Evolutionary conservation across 2,113 vertebrate genomes (phyloP).

Genomic region (Delphinus delphis): DNA sequence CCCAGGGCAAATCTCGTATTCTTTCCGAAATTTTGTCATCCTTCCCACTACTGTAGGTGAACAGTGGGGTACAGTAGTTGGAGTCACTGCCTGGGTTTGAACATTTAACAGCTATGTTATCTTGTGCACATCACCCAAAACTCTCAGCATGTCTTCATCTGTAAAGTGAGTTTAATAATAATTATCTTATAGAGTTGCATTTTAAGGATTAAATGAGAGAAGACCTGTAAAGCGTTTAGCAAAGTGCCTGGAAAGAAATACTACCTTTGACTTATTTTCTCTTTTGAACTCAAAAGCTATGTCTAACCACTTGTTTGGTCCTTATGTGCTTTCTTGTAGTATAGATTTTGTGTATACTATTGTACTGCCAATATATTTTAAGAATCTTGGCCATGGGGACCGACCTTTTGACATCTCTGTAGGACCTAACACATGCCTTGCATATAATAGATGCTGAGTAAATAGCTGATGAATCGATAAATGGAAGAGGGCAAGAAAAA

Average conservation of each 20-base stretch:
- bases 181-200: not conserved
- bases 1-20: not conserved
- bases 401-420: not conserved
- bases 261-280: not conserved
- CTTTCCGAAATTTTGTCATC: not conserved
- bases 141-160: not conserved
- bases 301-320: not conserved
- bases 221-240: not conserved
- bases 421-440: not conserved
- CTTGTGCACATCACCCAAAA: not conserved
- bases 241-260: not conserved
- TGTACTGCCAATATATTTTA: not conserved
- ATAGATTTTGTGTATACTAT: not conserved
- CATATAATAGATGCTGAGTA: not conserved
- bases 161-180: not conserved
- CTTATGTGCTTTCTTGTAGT: not conserved
- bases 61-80: fast-evolving
- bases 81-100: not conserved
- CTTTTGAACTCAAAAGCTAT: not conserved
- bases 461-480: not conserved
- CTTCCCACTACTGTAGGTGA: not conserved
- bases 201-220: not conserved
- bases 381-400: not conserved
- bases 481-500: not conserved
- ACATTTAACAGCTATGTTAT: not conserved